Base-by-base conservation (phyloP, 2,797 vertebrate species). In the Crotalus adamanteus region DNA sequence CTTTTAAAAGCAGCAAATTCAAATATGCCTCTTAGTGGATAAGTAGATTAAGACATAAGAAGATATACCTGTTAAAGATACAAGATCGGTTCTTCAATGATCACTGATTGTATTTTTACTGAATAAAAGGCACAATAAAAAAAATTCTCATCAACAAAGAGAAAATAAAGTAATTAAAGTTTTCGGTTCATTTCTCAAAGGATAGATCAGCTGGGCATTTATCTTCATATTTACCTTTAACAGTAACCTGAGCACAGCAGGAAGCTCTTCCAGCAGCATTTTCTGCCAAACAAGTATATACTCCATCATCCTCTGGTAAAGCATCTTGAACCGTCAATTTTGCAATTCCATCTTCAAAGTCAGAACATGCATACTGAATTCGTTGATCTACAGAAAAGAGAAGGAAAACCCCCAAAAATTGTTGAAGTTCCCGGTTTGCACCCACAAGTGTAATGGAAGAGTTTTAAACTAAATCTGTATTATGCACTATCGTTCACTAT, bases 231-330 rank as follows among this genome's bases (percentile, higher is more conserved):
- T 97, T 97, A 99, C 98, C 98, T 95, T 97, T 98, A 92, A 98
- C 97, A 22, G 97, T 97, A 94, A 98, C 98, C 18, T 93, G 96
- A 94, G 98, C 97, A 6, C 97, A 98, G 96, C 98, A 98, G 89
- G 98, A 98, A 61, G 97, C 97, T 93, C 95, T 97, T 73, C 98
- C 98, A 73, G 91, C 90, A 90, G 90, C 91, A 93, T 98, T 98
- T 96, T 98, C 97, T 31, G 98, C 98, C 94, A 98, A 96, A 94
- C 98, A 99, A 7, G 97, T 97, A 53, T 98, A 98, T 93, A 97
- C 92, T 56, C 98, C 98, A 7, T 98, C 95, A 57, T 98, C 98
- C 93, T 98, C 98, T 0, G 96, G 98, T 37, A 98, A 97, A 7
- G 98, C 97, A 26, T 98, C 98, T 95, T 98, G 98, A 78, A 99